Percentiles rank a stretch among this genome's conserved stretches.
These are phyloP conservation scores for Julus scanicus DNA, from an alignment of 2,888 invertebrate species.

Conservation along the genomic window DNA sequence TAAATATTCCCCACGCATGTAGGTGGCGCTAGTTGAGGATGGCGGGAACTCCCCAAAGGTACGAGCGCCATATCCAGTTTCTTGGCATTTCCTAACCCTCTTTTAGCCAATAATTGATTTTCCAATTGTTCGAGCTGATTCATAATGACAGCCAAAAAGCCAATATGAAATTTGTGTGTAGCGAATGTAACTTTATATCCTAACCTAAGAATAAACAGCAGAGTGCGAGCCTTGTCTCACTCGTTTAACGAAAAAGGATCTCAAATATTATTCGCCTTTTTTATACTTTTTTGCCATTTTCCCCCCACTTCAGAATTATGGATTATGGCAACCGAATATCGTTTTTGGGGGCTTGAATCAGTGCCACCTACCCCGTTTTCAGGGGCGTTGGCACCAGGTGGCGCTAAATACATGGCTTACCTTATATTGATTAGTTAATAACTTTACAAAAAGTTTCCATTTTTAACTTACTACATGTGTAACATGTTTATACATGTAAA, in stretches of 20 bases:
- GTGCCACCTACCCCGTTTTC: neutral
- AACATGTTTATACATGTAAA: no score
- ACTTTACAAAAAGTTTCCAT: no score
- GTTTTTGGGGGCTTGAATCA: neutral
- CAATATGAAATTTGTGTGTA: constrained; percentile 1
- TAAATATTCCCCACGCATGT: no score
- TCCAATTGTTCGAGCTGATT: constrained; percentile 11
- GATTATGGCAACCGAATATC: constrained; percentile 2
- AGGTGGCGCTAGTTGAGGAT: neutral
- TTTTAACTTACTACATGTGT: no score
- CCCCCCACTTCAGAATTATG: neutral
- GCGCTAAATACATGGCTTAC: no score
- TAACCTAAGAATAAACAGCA: neutral
- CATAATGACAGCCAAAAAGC: constrained; percentile 33
- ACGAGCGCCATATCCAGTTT: neutral
- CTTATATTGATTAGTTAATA: no score
- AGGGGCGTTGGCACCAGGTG: no score
- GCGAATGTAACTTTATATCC: neutral
- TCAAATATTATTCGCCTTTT: neutral
- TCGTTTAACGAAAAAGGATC: neutral
- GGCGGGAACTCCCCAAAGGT: neutral
- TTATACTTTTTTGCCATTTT: neutral
- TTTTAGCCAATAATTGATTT: neutral
- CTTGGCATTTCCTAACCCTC: neutral
- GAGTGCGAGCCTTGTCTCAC: neutral